These are phyloP conservation scores for Lasioglossum zephyrum DNA, from an alignment of 2,888 invertebrate species.

Conservation along the genomic window DNA sequence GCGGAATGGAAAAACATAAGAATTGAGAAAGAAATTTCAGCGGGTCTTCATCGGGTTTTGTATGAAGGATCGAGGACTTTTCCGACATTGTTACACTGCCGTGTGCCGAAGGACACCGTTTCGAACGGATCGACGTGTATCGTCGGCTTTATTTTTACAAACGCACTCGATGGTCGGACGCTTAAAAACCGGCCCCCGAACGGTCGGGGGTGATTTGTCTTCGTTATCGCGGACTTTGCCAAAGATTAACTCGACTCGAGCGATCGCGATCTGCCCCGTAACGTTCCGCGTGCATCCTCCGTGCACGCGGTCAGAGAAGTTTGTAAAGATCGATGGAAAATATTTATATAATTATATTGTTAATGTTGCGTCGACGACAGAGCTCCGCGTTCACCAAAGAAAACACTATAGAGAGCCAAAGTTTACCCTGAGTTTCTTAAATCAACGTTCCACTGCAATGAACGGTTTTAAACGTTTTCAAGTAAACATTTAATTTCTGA, in stretches of 20 bases:
- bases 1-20: background rate
- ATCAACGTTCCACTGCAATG: background rate
- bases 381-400: background rate
- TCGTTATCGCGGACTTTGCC: slow-evolving; percentile 40
- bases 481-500: background rate
- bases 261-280: slow-evolving; percentile 18
- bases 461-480: background rate
- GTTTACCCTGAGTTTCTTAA: background rate
- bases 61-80: slow-evolving; percentile 60
- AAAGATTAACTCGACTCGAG: slow-evolving; percentile 29
- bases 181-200: background rate
- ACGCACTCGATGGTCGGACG: slow-evolving; percentile 16
- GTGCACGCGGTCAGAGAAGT: background rate
- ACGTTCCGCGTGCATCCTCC: background rate
- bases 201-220: slow-evolving; percentile 9
- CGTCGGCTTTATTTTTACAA: slow-evolving; percentile 22
- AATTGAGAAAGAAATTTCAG: background rate
- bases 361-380: background rate
- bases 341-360: slow-evolving; percentile 6
- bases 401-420: background rate
- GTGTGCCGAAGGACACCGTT: slow-evolving; percentile 70
- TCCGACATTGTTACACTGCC: slow-evolving; percentile 67
- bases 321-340: background rate
- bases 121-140: slow-evolving; percentile 58
- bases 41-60: slow-evolving; percentile 68